A percentile compares a stretch with the other conserved stretches of the same genome.
phyloP scores from a whole-genome alignment of 2,888 invertebrate species.

The Lobophora halterata region DNA sequence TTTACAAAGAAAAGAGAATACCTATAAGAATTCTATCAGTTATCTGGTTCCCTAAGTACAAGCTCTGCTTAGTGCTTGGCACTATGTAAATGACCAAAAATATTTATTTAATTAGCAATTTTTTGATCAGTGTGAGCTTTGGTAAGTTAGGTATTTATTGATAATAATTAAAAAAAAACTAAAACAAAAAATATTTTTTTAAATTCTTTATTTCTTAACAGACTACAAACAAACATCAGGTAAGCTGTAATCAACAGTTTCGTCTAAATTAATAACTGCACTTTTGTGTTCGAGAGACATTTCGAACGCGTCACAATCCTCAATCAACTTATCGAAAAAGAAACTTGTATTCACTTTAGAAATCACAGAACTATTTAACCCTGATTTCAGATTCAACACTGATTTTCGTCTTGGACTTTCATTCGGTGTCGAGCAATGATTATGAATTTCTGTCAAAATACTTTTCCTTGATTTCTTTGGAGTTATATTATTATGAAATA shows the following conservation, averaged over 20 bases:
- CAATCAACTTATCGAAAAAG: conserved; percentile 75
- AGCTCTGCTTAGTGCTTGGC: too few species aligned
- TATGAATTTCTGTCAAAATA: conserved; percentile 41
- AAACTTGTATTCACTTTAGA: conserved; percentile 66
- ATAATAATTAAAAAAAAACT: not conserved
- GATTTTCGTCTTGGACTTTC: conserved; percentile 45
- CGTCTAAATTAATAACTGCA: conserved; percentile 44
- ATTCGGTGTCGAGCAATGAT: conserved; percentile 67
- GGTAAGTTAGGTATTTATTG: not conserved
- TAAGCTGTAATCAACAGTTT: conserved; percentile 62
- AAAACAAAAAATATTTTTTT: not conserved
- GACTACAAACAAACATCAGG: conserved; percentile 53
- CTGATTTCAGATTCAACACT: conserved; percentile 30
- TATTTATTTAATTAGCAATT: too few species aligned
- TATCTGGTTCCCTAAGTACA: too few species aligned
- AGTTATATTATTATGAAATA: conserved; percentile 51
- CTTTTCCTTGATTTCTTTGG: conserved; percentile 50
- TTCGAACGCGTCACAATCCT: conserved; percentile 82
- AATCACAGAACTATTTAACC: conserved; percentile 37
- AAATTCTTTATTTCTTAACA: conserved; percentile 3
- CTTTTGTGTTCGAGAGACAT: conserved; percentile 72
- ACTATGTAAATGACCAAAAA: too few species aligned
- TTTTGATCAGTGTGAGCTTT: too few species aligned
- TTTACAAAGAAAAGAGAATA: too few species aligned
- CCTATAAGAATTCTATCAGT: too few species aligned